Base-by-base conservation (phyloP, 2,113 vertebrate genomes). In the Seriola dumerili region DNA sequence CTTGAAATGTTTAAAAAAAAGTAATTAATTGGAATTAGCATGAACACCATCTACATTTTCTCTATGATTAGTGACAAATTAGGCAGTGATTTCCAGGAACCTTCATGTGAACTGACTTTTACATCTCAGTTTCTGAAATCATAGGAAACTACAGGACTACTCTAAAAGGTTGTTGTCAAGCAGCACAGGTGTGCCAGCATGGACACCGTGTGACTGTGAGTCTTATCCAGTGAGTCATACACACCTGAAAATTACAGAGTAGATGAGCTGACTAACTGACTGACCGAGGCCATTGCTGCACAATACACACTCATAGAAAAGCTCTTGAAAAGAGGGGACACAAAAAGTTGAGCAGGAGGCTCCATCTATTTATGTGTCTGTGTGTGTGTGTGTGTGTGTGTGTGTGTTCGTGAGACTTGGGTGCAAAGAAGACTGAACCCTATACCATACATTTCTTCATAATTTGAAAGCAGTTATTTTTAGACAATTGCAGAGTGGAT, bases 191-290 rank as follows among this genome's bases (percentile, higher is more conserved):
- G 87, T 77, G 70, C 36, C 69, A 14, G 19, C 59, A 46, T 54
- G 73, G 42, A 34, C 72, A 25, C 65, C 4, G 44, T 59, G 69
- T 38, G 81, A 75, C 52, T 38, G n/a, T 77, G 64, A 87, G 76
- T 84, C 13, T 83, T 87, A 78, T 78, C 71, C 72, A 81, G 61
- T 88, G 88, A 93, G 50, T 84, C 89, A 92, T 36, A 78, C 73
- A 55, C 86, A 86, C 75, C 86, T 90, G 82, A 88, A 76, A 81
- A 88, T 90, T 68, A 87, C 77, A 80, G 75, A 68, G 48, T 67
- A 83, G 72, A 77, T 48, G 6, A 72, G 59, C 38, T 48, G 57
- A 79, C 73, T 77, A 17, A 61, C 63, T 72, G 72, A 65, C 66
- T 62, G 32, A 74, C 32, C 72, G 40, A 70, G 36, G 69, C 75